Evolutionary conservation across 2,113 vertebrate genomes (phyloP), one percentile per base, ranked within the genome.

Genomic region (Ancistrus triradiatus): DNA sequence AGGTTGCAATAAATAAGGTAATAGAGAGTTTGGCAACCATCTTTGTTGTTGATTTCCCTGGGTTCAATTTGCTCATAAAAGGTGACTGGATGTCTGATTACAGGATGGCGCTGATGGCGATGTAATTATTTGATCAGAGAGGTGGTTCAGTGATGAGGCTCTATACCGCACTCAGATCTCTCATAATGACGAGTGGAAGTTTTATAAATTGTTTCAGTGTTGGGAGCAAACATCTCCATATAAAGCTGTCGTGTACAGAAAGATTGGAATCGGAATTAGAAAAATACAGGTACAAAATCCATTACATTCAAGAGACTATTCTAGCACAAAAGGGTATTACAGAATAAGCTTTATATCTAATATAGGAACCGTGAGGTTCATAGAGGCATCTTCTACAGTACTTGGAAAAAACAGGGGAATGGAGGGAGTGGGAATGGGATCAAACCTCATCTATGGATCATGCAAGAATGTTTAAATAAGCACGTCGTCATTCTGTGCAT

Each of bases 261-360:
- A 85, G 80, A 86, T 80, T 83, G 81, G 66, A 66, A 77, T 74
- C 58, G 69, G 69, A 86, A 85, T 87, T 90, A 90, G 83, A 90
- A 90, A 90, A 90, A 90, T 89, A 89, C 85, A 89, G 82, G 84
- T 90, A 89, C 81, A 90, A 90, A 90, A 89, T 87, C 61, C 82
- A 88, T 87, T 87, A 90, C 87, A 90, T 90, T 89, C 87, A 87
- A 87, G 81, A 86, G 85, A 89, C 88, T 86, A 84, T 84, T 84
- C 86, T 86, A 89, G 85, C 86, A 89, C 85, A 89, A 87, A 86
- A 87, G 82, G 81, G 76, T 82, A 80, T 80, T 61, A 61, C 58
- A 80, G 62, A 78, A 77, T 84, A 83, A 72, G 85, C 73, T 81
- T 84, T 82, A 86, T 81, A 85, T 83, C 75, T 84, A 84, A 84